Evolutionary conservation across 1,140 invertebrate species (phyloP), one percentile per base, ranked within the genome.

Genomic region (Psix sp.): DNA sequence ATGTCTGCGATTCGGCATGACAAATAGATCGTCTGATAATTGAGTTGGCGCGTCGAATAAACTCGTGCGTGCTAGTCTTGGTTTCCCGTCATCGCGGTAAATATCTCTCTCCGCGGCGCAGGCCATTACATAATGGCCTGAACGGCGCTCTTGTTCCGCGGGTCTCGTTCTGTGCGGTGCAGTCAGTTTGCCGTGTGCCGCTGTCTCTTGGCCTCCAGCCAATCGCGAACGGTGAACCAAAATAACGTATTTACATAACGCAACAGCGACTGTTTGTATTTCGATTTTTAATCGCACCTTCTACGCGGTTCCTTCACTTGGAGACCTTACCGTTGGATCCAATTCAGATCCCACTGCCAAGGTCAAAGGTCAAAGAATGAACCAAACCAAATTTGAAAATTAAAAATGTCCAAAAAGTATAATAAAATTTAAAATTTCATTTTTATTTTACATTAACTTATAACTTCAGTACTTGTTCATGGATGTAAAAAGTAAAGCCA

Each of bases 191-290:
- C 80, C 72, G 77, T 77, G 76, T 66, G 77, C 49, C 62, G 60
- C 59, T 45, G 63, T 66, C 51, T 35, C 35, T 66, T 86, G 83
- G 84, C 84, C 14, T 24, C 4, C 20, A 46, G 83, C 84, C 84
- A 84, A 85, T 81, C 65, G 70, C 77, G 56, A 79, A 84, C 76
- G 67, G 72, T 77, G 48, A 77, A 78, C 79, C 80, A 70, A 77
- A 86, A 85, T 85, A 85, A 85, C 76, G 71, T 24, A 80, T 86
- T 86, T 86, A 86, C 80, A 80, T 84, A 86, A 86, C 81, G 60
- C 45, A 60, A 60, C 74, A 66, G 68, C 62, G 42, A 46, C 24
- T 29, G 43, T 65, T 71, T 71, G 13, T 73, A 39, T 59, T 54
- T 45, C 33, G 18, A 59, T 42, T 42, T 52, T 33, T 56, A 51